Percentiles rank a stretch among this genome's conserved stretches.
Evolutionary conservation across 2,113 vertebrate genomes (phyloP).

Genomic region (Opisthocomus hoazin): DNA sequence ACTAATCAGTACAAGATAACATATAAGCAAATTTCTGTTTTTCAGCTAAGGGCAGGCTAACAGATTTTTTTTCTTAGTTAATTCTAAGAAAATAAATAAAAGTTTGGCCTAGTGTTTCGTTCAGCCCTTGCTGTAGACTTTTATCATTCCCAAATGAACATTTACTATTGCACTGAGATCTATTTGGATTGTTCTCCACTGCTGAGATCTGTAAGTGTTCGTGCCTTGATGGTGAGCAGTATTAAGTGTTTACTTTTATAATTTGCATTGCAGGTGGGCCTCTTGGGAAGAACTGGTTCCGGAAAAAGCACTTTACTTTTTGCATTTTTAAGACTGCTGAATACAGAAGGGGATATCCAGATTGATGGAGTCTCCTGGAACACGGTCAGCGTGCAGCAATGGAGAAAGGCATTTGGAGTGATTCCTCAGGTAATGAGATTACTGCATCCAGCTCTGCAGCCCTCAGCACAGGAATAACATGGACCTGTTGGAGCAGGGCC

Average conservation of each 20-base stretch:
- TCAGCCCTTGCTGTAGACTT: not conserved
- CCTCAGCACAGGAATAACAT: no score
- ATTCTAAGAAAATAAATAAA: not conserved
- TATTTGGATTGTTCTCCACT: not conserved
- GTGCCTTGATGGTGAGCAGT: not conserved
- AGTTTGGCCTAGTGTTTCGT: not conserved
- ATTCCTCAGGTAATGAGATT: constrained; percentile 86
- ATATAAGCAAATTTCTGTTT: not conserved
- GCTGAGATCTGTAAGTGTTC: not conserved
- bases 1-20: not conserved
- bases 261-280: constrained; percentile 78
- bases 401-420: constrained; percentile 96
- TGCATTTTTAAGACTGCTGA: constrained; percentile 87
- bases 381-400: constrained; percentile 83
- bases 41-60: not conserved
- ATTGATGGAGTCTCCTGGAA: constrained; percentile 91
- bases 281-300: constrained; percentile 93
- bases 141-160: not conserved
- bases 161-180: not conserved
- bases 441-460: no score
- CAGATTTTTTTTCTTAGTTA: not conserved
- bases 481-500: no score
- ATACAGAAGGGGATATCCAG: constrained; percentile 88
- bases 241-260: not conserved
- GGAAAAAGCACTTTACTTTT: constrained; percentile 96